A percentile compares a stretch with the other conserved stretches of the same genome.
phyloP scores from a whole-genome alignment of 2,113 vertebrate genomes.

The Dicaeum eximium region DNA sequence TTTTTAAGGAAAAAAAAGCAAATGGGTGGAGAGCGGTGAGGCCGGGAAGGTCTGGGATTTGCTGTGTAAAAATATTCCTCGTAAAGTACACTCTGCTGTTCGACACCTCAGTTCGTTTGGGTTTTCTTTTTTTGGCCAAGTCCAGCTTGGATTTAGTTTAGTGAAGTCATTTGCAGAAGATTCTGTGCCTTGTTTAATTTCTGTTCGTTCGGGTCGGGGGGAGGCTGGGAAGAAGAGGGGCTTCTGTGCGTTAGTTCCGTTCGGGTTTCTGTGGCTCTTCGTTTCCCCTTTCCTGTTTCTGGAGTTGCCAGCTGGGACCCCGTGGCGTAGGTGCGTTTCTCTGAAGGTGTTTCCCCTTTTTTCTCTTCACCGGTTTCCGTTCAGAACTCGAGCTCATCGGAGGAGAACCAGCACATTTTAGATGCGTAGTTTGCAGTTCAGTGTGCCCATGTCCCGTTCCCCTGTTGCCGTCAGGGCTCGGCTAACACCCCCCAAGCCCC shows the following conservation, averaged over 20 bases:
- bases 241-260: conserved; percentile 61
- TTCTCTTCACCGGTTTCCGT: conserved; percentile 53
- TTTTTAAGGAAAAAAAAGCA: conserved; percentile 3
- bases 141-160: conserved; percentile 87
- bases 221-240: conserved; percentile 57
- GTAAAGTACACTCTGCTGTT: conserved; percentile 88
- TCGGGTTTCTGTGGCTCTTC: conserved; percentile 51
- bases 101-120: conserved; percentile 78
- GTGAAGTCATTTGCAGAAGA: conserved; percentile 92
- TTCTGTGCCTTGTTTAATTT: conserved; percentile 98
- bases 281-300: conserved; percentile 45
- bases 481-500: conserved; percentile 35
- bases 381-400: conserved; percentile 62
- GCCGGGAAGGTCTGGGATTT: conserved; percentile 78
- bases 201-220: conserved; percentile 65
- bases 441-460: conserved; percentile 69
- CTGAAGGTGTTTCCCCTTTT: conserved; percentile 1
- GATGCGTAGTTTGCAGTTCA: conserved; percentile 70
- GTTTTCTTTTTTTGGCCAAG: conserved; percentile 76
- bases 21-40: conserved; percentile 70
- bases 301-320: conserved; percentile 74
- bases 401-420: conserved; percentile 78
- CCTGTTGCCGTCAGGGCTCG: conserved; percentile 62
- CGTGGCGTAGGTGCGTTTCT: conserved; percentile 20
- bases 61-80: conserved; percentile 82